Conservation (phyloP, 2,888 invertebrate genomes). For the Andrena chrysosceles region DNA sequence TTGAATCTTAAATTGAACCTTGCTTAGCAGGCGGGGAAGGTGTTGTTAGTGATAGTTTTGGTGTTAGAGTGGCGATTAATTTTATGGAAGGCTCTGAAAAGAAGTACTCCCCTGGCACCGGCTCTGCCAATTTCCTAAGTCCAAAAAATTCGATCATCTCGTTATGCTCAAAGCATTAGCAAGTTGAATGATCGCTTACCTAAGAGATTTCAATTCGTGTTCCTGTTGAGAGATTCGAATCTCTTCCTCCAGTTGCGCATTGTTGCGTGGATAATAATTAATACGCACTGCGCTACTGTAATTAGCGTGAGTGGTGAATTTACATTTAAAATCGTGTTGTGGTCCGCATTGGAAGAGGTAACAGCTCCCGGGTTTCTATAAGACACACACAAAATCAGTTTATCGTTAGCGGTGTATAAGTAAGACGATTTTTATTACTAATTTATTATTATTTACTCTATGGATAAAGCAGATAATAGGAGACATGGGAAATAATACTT, state of each 20-base stretch:
- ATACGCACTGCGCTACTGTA: conserved; percentile 95
- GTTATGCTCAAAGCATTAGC: not conserved
- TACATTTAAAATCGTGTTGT: conserved; percentile 95
- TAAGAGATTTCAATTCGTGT: conserved; percentile 89
- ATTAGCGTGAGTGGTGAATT: conserved; percentile 95
- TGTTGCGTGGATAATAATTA: conserved; percentile 85
- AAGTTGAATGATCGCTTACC: conserved; percentile 84
- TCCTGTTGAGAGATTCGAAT: conserved; percentile 91
- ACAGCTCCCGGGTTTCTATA: conserved; percentile 93
- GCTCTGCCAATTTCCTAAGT: conserved; percentile 74
- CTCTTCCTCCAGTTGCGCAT: conserved; percentile 88
- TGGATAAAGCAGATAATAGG: too few species aligned
- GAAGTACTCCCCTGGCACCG: conserved; percentile 72
- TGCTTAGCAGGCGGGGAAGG: conserved; percentile 69
- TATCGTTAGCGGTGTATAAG: not conserved
- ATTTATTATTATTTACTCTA: not conserved
- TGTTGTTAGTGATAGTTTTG: conserved; percentile 73
- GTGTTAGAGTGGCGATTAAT: conserved; percentile 69
- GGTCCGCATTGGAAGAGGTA: conserved; percentile 96
- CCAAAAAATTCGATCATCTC: not conserved
- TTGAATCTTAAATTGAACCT: conserved; percentile 62
- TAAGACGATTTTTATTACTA: not conserved
- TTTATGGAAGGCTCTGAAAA: conserved; percentile 73
- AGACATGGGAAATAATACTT: not conserved
- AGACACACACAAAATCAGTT: not conserved